Conservation (phyloP, 2,797 vertebrate genomes). For the Sus cebifrons region DNA sequence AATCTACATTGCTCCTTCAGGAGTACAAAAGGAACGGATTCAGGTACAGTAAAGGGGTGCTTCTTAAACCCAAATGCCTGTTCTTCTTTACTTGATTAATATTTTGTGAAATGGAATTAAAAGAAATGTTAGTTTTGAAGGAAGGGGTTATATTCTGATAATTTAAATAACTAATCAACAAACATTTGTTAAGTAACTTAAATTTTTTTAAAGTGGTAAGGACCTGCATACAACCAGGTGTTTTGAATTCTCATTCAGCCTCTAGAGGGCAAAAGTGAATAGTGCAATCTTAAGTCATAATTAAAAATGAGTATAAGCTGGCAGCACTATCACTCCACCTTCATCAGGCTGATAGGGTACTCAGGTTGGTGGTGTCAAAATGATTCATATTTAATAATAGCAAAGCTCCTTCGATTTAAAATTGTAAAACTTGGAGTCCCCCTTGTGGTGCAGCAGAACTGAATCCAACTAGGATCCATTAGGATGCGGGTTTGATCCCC, state of each 20-base stretch:
- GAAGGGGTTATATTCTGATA: not conserved
- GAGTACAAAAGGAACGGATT: slow-evolving; percentile 98
- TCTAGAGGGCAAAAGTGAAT: slow-evolving; percentile 36
- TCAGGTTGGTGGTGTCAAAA: not conserved
- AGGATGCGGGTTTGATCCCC: too few relatives aligned
- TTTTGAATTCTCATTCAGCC: slow-evolving; percentile 34
- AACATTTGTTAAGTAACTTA: slow-evolving; percentile 21
- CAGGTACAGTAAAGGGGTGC: slow-evolving; percentile 91
- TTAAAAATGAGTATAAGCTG: not conserved
- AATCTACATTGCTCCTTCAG: slow-evolving; percentile 98
- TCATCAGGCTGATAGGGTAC: not conserved
- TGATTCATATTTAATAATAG: not conserved
- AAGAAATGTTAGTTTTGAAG: slow-evolving; percentile 60
- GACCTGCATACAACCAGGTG: not conserved
- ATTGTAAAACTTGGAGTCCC: not conserved
- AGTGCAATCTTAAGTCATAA: not conserved
- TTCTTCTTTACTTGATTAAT: not conserved
- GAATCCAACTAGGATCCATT: too few relatives aligned
- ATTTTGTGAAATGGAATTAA: slow-evolving; percentile 49
- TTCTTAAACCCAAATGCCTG: not conserved
- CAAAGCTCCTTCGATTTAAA: slow-evolving; percentile 34
- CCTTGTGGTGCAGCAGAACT: too few relatives aligned
- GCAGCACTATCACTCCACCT: not conserved
- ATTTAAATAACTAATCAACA: slow-evolving; percentile 54
- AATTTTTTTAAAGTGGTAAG: not conserved